A percentile compares a stretch with the other conserved stretches of the same genome.
Conservation (phyloP, 2,113 vertebrate genomes). For the Empidonax traillii region DNA sequence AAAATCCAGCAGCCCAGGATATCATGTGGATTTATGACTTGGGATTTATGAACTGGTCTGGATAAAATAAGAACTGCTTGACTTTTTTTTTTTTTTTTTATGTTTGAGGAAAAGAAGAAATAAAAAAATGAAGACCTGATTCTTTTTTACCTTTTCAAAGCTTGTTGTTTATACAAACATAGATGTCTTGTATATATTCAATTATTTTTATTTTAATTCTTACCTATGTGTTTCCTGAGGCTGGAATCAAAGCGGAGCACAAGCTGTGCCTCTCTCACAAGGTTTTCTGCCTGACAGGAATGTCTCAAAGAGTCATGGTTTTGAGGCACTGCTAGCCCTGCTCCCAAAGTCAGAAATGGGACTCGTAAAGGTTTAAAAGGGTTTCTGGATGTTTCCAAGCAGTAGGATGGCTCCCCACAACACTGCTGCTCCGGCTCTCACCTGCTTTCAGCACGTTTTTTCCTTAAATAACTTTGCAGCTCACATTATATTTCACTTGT, state of each 20-base stretch:
- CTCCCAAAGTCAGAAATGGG: neutral
- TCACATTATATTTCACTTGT: neutral
- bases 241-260: neutral
- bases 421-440: neutral
- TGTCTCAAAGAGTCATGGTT: neutral
- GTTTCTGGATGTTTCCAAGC: neutral
- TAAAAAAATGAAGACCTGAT: neutral
- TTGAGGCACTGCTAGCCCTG: neutral
- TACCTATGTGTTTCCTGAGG: neutral
- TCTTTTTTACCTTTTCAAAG: neutral
- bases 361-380: neutral
- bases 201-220: neutral
- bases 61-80: constrained; percentile 62
- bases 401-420: neutral
- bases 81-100: neutral
- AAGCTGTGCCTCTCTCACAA: neutral
- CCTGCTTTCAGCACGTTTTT: neutral
- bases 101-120: constrained; percentile 2
- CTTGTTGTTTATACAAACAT: neutral
- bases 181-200: neutral
- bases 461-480: neutral
- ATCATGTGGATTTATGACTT: constrained; percentile 64
- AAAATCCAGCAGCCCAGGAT: constrained; percentile 63
- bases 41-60: constrained; percentile 66
- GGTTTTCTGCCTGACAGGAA: neutral